Evolutionary conservation across 2,113 vertebrate species (phyloP).

Genomic region (Tamias sibiricus): DNA sequence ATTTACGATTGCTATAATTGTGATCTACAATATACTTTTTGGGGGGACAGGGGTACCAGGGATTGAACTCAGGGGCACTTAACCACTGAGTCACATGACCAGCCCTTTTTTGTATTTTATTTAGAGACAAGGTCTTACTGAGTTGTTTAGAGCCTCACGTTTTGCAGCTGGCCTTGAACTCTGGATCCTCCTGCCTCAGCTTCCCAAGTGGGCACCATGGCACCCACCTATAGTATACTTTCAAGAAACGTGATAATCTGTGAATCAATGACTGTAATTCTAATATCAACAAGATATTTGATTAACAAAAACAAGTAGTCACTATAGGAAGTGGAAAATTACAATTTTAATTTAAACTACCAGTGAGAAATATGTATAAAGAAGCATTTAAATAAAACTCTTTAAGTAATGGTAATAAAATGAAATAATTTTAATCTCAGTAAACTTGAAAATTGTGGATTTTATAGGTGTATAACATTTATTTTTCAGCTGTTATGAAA

Average conservation of each 20-base stretch:
- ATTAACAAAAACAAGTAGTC: not conserved
- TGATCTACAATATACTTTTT: not conserved
- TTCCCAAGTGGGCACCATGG: too few relatives aligned
- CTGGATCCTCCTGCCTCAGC: too few relatives aligned
- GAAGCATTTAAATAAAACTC: not conserved
- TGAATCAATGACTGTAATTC: not conserved
- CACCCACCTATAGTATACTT: not conserved
- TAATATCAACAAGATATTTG: not conserved
- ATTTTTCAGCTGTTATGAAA: not conserved
- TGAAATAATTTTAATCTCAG: conserved; percentile 9
- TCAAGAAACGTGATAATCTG: not conserved
- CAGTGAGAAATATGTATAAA: not conserved
- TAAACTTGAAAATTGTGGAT: not conserved
- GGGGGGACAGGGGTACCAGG: too few relatives aligned
- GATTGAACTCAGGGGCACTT: too few relatives aligned
- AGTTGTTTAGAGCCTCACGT: too few relatives aligned
- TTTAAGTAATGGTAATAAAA: conserved; percentile 13
- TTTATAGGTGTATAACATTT: not conserved
- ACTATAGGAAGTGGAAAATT: not conserved
- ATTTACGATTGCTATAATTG: not conserved
- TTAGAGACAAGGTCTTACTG: too few relatives aligned
- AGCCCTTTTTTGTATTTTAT: too few relatives aligned
- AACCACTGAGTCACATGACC: too few relatives aligned
- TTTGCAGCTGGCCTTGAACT: too few relatives aligned
- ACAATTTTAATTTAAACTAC: not conserved